Conservation (phyloP, 1,140 invertebrate genomes). For the Lanistes nyassanus region DNA sequence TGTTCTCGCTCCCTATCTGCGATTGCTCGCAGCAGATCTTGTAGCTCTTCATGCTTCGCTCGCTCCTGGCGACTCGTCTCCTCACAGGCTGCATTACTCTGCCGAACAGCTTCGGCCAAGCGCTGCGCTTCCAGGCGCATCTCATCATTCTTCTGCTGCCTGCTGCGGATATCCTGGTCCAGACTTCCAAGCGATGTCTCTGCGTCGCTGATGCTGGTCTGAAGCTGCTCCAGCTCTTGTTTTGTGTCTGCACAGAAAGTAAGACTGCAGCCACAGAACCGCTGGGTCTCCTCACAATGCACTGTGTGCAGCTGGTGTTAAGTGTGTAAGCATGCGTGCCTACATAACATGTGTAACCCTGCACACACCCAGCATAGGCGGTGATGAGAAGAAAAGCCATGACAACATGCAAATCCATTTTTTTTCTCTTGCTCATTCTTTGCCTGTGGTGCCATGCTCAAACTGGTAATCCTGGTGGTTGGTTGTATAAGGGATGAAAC, state of each 20-base stretch:
- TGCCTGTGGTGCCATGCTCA: neutral
- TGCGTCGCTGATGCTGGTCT: slow-evolving; percentile 51
- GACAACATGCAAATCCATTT: neutral
- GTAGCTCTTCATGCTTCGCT: slow-evolving; percentile 49
- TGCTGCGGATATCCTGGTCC: slow-evolving; percentile 40
- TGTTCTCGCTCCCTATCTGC: slow-evolving; percentile 51
- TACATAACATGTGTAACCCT: too few species aligned
- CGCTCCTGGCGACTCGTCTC: slow-evolving; percentile 53
- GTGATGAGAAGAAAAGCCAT: too few species aligned
- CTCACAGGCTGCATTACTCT: slow-evolving; percentile 44
- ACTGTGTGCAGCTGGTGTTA: too few species aligned
- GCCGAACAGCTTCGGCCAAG: slow-evolving; percentile 49
- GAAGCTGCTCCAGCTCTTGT: slow-evolving; percentile 47
- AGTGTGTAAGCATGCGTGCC: too few species aligned
- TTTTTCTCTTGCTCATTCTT: neutral
- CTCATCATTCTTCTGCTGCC: slow-evolving; percentile 46
- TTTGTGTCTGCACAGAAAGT: slow-evolving; percentile 45
- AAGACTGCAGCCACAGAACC: neutral
- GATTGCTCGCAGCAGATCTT: slow-evolving; percentile 47
- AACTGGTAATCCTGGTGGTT: too few species aligned
- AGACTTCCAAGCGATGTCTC: slow-evolving; percentile 46
- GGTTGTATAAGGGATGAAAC: too few species aligned
- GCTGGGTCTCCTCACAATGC: too few species aligned
- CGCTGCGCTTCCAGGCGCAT: slow-evolving; percentile 50
- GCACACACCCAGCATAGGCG: too few species aligned